Base-by-base conservation (phyloP, 2,888 invertebrate species). In the Nymphalis urticae region DNA sequence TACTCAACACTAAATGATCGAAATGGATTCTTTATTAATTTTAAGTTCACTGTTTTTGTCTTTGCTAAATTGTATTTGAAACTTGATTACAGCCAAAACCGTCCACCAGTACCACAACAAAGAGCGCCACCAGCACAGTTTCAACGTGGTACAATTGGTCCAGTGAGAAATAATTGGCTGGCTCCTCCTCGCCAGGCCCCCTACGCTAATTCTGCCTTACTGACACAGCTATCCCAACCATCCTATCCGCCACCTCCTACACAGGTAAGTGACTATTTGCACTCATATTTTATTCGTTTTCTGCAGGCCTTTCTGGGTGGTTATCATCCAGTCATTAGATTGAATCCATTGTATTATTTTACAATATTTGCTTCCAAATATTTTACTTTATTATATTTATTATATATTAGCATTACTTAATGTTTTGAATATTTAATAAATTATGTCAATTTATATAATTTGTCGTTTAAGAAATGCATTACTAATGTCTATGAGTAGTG, bases 161-260 rank as follows among this genome's bases (percentile, higher is more conserved):
- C 66, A 68, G 75, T 21, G 71, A 67, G 82, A 82, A 85, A 71
- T 58, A 74, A 68, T 77, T 86, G 77, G 79, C 82, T 78, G 74
- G 75, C 75, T 6, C 81, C 89, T 68, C 83, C 85, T 71, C 77
- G 90, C 63, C 77, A 92, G 80, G 79, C 92, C 76, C 85, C 86
- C 79, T 94, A 78, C 80, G 80, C 85, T 5, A 85, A 90, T 81
- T 91, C 91, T 0, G 95, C 94, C 6, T 85, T 95, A 0, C 93
- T 94, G 71, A 94, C 95, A 16, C 95, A 95, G 79, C 87, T 95
- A 0, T 94, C 95, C 76, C 94, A 95, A 71, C 95, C 95, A 0
- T 94, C 94, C 0, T 93, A 93, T 73, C 93, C 92, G 50, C 93
- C 91, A 13, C 92, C 90, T n/a, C 88, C 89, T 24, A 73, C 82